A percentile compares a stretch with the other conserved stretches of the same genome.
Evolutionary conservation across 2,888 invertebrate genomes (phyloP).

Genomic region (Cyaniris semiargus): DNA sequence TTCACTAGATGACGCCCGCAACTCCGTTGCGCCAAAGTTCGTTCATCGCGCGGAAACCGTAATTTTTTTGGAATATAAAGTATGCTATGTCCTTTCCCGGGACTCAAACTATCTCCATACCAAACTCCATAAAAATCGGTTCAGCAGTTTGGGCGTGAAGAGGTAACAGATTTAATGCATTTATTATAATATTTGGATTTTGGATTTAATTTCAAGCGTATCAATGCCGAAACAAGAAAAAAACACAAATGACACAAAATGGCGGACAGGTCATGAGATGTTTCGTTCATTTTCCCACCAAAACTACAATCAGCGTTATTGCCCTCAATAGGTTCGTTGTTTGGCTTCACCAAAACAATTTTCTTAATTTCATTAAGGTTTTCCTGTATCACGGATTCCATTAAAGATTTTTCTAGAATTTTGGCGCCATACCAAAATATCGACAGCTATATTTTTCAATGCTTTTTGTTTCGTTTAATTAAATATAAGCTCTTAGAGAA

Average conservation of each 20-base stretch:
- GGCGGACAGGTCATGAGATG: neutral
- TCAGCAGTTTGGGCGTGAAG: too few species aligned
- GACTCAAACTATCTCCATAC: too few species aligned
- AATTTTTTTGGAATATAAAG: too few species aligned
- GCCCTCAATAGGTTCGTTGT: constrained; percentile 23
- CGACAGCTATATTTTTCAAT: constrained; percentile 9
- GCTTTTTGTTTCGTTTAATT: constrained; percentile 5
- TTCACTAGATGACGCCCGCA: too few species aligned
- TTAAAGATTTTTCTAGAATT: constrained; percentile 3
- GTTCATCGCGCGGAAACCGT: too few species aligned
- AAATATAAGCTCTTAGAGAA: neutral
- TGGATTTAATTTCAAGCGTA: too few species aligned
- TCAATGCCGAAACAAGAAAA: neutral
- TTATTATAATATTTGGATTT: too few species aligned
- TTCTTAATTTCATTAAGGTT: constrained; percentile 29
- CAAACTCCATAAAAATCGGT: too few species aligned
- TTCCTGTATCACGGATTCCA: constrained; percentile 10
- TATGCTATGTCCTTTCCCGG: too few species aligned
- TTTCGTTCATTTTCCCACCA: constrained; percentile 22
- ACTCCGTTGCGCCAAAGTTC: too few species aligned
- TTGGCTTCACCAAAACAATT: constrained; percentile 29
- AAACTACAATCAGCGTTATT: constrained; percentile 26
- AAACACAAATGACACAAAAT: neutral
- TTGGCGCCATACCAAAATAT: constrained; percentile 23
- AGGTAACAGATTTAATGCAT: too few species aligned